These are phyloP conservation scores for Aurelia sp. DNA, from an alignment of 30 jellyfish, hydroid and myxozoan species.

Conservation along the genomic window DNA sequence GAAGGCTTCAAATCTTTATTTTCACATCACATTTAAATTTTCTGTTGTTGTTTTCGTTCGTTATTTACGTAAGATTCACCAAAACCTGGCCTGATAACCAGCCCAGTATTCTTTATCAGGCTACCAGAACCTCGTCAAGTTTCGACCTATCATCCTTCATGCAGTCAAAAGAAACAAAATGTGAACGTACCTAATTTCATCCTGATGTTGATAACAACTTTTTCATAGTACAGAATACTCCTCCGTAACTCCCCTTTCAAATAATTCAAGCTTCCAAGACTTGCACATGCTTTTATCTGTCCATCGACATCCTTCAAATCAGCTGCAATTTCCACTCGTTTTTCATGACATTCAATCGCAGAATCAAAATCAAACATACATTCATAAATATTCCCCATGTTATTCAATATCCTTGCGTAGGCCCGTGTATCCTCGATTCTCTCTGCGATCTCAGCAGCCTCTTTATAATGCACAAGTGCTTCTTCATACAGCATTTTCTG, in stretches of 20 bases:
- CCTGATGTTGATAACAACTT: slow-evolving; percentile 85
- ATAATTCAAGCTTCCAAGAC: slow-evolving; percentile 79
- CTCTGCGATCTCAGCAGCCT: slow-evolving; percentile 92
- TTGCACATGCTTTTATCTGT: slow-evolving; percentile 86
- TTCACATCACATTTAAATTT: too few relatives aligned
- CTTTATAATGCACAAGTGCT: slow-evolving; percentile 84
- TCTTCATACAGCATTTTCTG: slow-evolving; percentile 77
- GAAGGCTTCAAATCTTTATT: too few relatives aligned
- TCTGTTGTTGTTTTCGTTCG: too few relatives aligned
- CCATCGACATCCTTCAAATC: slow-evolving; percentile 87
- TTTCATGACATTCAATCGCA: slow-evolving; percentile 78
- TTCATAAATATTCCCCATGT: slow-evolving; percentile 91
- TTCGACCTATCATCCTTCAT: too few relatives aligned
- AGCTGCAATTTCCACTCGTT: slow-evolving; percentile 78
- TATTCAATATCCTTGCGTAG: slow-evolving; percentile 83
- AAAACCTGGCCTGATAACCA: too few relatives aligned
- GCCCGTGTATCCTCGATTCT: slow-evolving; percentile 86
- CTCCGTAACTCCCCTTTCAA: slow-evolving; percentile 87
- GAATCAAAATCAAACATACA: slow-evolving; percentile 82
- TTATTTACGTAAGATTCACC: too few relatives aligned
- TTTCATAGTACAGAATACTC: slow-evolving; percentile 78
- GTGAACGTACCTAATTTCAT: slow-evolving; percentile 86
- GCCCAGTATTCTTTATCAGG: too few relatives aligned
- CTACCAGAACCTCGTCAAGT: too few relatives aligned
- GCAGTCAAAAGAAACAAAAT: too few relatives aligned